These are phyloP conservation scores for Micrasema minimum DNA, from an alignment of 1,140 invertebrate genomes.

Conservation along the genomic window DNA sequence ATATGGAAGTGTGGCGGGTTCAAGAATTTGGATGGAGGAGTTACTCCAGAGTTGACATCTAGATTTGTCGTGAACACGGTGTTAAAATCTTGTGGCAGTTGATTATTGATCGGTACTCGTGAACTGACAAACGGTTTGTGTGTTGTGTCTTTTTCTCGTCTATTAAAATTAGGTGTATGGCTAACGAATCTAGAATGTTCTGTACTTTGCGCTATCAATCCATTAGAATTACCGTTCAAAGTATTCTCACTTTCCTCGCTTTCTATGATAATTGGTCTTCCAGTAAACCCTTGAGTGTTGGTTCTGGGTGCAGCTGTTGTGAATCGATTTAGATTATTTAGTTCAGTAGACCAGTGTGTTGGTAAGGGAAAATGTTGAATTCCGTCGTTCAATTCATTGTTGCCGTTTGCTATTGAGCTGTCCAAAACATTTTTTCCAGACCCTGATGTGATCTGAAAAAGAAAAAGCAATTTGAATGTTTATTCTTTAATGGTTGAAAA, in stretches of 20 bases:
- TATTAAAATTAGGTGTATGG: background rate
- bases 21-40: conserved; percentile 47
- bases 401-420: conserved; percentile 44
- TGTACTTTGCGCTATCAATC: conserved; percentile 24
- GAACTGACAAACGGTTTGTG: no score
- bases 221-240: conserved; percentile 6
- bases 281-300: conserved; percentile 31
- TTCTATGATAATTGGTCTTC: conserved; percentile 45
- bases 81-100: background rate
- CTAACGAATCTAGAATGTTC: conserved; percentile 18
- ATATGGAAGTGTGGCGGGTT: conserved; percentile 25
- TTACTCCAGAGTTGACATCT: background rate
- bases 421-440: conserved; percentile 31
- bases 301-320: conserved; percentile 39
- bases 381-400: conserved; percentile 48
- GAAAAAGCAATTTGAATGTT: background rate
- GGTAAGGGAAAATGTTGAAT: conserved; percentile 33
- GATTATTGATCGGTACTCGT: background rate
- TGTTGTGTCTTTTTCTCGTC: background rate
- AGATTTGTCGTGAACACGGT: background rate
- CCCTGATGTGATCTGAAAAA: conserved; percentile 8
- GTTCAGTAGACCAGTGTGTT: conserved; percentile 51
- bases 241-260: background rate
- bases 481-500: no score
- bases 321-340: conserved; percentile 28